Conservation (phyloP, 2,113 vertebrate genomes). For the Rhinolophus sinicus region DNA sequence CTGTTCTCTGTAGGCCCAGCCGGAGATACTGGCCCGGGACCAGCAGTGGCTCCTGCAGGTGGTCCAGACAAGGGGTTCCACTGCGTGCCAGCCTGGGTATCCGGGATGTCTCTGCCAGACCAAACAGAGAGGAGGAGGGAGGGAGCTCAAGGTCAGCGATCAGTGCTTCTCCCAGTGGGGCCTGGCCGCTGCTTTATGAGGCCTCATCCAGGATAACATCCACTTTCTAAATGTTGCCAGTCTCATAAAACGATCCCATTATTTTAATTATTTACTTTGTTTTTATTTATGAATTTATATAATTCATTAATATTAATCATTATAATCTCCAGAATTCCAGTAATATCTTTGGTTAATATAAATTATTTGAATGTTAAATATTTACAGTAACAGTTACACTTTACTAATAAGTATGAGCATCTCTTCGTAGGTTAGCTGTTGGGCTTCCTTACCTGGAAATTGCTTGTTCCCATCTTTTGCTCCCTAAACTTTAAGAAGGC, state of each 20-base stretch:
- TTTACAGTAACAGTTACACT: neutral
- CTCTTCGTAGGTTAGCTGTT: neutral
- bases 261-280: constrained; percentile 4
- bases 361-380: neutral
- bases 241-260: neutral
- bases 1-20: neutral
- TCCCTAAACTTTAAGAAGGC: neutral
- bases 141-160: neutral
- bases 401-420: neutral
- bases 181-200: neutral
- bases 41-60: neutral
- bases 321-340: neutral
- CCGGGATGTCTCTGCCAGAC: neutral
- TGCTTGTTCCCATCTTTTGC: neutral
- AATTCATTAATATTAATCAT: neutral
- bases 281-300: neutral
- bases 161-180: neutral
- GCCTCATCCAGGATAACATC: neutral
- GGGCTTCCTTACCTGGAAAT: neutral
- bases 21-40: neutral
- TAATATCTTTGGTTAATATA: neutral
- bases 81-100: neutral
- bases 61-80: neutral
- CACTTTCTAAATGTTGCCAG: neutral
- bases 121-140: neutral